Conservation (phyloP, 2,113 vertebrate genomes). For the Pao palembangensis region DNA sequence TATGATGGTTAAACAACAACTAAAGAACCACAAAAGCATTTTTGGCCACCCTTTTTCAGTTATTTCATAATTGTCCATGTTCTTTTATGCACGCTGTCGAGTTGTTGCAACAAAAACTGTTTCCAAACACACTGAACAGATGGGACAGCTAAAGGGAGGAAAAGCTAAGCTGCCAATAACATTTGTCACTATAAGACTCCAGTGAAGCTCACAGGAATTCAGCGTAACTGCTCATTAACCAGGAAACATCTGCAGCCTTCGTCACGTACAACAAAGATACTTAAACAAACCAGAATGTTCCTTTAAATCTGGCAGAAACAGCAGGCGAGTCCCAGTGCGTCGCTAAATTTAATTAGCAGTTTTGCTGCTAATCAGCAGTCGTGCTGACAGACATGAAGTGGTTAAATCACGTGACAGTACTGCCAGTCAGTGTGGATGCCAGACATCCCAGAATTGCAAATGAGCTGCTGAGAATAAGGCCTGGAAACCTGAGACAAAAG, state of each 20-base stretch:
- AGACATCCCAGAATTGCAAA: slow-evolving; percentile 44
- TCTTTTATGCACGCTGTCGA: background rate
- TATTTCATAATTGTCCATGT: background rate
- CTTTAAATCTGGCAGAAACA: slow-evolving; percentile 12
- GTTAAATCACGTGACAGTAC: slow-evolving; percentile 50
- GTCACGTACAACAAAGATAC: background rate
- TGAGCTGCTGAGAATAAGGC: slow-evolving; percentile 27
- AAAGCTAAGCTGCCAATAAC: slow-evolving; percentile 1
- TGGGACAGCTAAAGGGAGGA: background rate
- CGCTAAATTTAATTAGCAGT: slow-evolving; percentile 63
- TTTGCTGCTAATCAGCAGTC: slow-evolving; percentile 48
- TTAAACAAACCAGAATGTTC: background rate
- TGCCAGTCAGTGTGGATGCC: slow-evolving; percentile 33
- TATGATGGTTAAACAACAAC: too few species aligned
- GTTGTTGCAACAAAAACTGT: slow-evolving; percentile 4
- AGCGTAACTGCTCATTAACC: background rate
- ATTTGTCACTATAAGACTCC: background rate
- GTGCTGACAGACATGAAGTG: slow-evolving; percentile 44
- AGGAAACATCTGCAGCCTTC: background rate
- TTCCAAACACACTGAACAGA: slow-evolving; percentile 10
- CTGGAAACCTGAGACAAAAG: slow-evolving; percentile 36
- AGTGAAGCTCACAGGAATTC: background rate
- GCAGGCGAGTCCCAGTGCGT: slow-evolving; percentile 43
- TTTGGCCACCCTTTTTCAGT: background rate
- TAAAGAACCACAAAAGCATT: background rate